Percentiles rank a stretch among this genome's conserved stretches.
These are phyloP conservation scores for Tenodera sinensis DNA, from an alignment of 2,888 invertebrate genomes.

Conservation along the genomic window DNA sequence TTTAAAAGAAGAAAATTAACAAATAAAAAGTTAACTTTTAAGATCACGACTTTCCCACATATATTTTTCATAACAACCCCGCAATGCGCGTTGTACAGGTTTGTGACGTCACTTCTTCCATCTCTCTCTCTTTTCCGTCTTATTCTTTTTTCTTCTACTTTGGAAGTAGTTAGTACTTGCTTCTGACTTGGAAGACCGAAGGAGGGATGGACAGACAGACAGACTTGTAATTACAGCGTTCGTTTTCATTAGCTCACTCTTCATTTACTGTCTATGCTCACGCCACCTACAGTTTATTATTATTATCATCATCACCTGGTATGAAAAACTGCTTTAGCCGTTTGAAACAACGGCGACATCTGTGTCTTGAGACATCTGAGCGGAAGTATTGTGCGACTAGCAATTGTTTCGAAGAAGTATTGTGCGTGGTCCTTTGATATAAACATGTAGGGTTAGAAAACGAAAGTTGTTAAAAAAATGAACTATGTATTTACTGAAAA, in stretches of 20 bases:
- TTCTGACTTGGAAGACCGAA: neutral
- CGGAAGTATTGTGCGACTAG: too few relatives aligned
- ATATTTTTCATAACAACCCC: neutral
- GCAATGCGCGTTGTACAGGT: neutral
- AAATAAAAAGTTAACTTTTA: neutral
- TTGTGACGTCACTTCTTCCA: neutral
- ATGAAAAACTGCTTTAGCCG: neutral
- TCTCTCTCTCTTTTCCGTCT: neutral
- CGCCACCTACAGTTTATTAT: neutral
- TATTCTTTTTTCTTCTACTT: neutral
- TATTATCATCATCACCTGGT: neutral
- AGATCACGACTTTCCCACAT: neutral
- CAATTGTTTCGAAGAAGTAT: too few relatives aligned
- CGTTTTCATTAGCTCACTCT: neutral
- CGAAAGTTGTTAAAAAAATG: too few relatives aligned
- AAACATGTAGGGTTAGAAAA: too few relatives aligned
- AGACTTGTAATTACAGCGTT: slow-evolving; percentile 5
- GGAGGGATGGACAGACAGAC: neutral
- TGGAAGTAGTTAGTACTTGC: neutral
- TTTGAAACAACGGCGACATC: neutral
- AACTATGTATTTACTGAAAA: too few relatives aligned
- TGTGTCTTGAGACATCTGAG: neutral
- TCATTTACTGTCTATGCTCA: slow-evolving; percentile 6
- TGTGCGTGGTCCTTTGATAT: too few relatives aligned
- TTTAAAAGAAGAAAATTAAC: neutral